These are phyloP conservation scores for Trididemnum clinides DNA, from an alignment of 23 tunicate species.

Conservation along the genomic window DNA sequence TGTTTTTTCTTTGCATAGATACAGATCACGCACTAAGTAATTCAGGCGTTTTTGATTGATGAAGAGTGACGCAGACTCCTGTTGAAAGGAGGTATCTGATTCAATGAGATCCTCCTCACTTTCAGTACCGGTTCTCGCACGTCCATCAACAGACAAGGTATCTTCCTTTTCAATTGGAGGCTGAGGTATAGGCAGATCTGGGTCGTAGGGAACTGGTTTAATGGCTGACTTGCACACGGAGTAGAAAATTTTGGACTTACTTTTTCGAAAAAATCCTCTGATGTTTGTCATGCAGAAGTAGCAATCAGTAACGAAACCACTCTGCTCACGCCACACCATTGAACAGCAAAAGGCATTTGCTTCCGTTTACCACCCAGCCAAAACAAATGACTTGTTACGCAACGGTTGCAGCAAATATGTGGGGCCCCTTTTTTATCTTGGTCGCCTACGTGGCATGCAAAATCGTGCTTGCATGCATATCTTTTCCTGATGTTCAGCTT, in stretches of 20 bases:
- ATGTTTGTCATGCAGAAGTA: neutral
- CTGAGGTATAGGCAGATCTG: slow-evolving; percentile 2
- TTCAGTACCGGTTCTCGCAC: neutral
- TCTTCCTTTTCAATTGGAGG: neutral
- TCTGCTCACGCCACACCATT: slow-evolving; percentile 14
- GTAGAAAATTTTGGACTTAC: neutral
- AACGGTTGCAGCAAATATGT: neutral
- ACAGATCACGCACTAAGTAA: slow-evolving; percentile 2
- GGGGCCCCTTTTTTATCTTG: slow-evolving; percentile 31
- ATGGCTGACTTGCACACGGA: neutral
- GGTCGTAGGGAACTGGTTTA: slow-evolving; percentile 5
- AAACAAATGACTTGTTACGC: slow-evolving; percentile 11
- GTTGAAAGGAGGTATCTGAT: neutral
- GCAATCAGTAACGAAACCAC: no score
- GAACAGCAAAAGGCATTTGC: slow-evolving; percentile 25
- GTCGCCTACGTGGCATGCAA: slow-evolving; percentile 25
- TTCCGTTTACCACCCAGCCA: slow-evolving; percentile 40
- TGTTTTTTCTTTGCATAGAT: no score
- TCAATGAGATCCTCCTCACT: neutral
- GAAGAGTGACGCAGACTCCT: no score
- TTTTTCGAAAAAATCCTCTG: neutral
- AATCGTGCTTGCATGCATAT: slow-evolving; percentile 31
- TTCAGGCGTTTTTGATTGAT: slow-evolving; percentile 11
- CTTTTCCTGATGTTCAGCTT: slow-evolving; percentile 14
- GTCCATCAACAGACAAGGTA: neutral